These are phyloP conservation scores for Chascanopsetta lugubris DNA, from an alignment of 2,113 vertebrate species.

Conservation along the genomic window DNA sequence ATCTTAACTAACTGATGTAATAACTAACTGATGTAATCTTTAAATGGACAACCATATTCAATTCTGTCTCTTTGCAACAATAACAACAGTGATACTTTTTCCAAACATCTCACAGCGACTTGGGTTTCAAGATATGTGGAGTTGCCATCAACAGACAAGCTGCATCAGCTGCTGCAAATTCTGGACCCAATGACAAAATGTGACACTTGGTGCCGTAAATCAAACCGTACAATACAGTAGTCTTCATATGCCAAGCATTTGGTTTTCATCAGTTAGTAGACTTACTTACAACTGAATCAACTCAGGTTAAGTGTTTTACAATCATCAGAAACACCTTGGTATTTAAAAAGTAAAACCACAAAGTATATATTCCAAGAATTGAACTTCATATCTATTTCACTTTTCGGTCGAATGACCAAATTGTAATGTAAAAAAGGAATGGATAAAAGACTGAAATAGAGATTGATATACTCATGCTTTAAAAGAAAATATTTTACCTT, in stretches of 20 bases:
- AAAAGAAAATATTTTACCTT: not conserved
- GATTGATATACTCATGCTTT: not conserved
- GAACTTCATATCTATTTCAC: no score
- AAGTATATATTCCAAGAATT: not conserved
- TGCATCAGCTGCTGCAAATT: slow-evolving; percentile 60
- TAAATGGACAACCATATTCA: slow-evolving; percentile 17
- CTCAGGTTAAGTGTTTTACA: not conserved
- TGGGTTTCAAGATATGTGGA: slow-evolving; percentile 53
- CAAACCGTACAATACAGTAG: slow-evolving; percentile 2
- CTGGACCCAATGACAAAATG: slow-evolving; percentile 57
- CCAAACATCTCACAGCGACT: slow-evolving; percentile 39
- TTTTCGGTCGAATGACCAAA: no score
- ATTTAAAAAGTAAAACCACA: slow-evolving; percentile 15
- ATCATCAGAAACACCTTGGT: not conserved
- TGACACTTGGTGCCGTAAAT: slow-evolving; percentile 46
- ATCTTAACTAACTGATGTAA: no score
- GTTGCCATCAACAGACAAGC: slow-evolving; percentile 34
- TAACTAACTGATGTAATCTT: slow-evolving; percentile 14
- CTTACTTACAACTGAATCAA: no score
- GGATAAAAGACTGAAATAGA: not conserved
- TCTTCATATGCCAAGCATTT: not conserved
- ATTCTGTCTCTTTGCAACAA: slow-evolving; percentile 13
- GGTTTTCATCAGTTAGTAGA: not conserved
- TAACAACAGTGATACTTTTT: slow-evolving; percentile 24
- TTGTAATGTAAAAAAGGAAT: not conserved